These are phyloP conservation scores for Sminthurinus aureus DNA, from an alignment of 2,888 invertebrate genomes.

Conservation along the genomic window DNA sequence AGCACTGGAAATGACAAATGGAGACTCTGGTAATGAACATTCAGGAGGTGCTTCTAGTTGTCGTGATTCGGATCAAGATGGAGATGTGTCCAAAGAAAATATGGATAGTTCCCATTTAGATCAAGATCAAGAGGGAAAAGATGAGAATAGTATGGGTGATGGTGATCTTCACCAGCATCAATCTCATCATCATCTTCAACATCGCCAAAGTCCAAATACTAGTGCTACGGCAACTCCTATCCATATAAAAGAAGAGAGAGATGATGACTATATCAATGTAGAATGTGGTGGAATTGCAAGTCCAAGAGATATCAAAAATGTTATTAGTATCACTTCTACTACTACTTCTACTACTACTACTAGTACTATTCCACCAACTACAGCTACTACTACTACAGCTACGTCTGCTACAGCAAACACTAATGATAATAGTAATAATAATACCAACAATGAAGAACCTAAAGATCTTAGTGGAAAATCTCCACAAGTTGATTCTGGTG, in stretches of 20 bases:
- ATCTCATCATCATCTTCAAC: constrained; percentile 28
- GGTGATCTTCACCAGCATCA: constrained; percentile 39
- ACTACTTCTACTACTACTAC: background rate
- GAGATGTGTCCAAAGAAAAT: constrained; percentile 34
- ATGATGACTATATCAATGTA: constrained; percentile 54
- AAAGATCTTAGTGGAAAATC: constrained; percentile 56
- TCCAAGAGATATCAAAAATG: constrained; percentile 6
- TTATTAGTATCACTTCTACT: background rate
- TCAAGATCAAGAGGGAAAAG: constrained; percentile 50
- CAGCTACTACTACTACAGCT: no score
- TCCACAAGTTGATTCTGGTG: constrained; percentile 50
- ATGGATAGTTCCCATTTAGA: background rate
- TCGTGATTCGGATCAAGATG: constrained; percentile 45
- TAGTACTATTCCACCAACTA: no score
- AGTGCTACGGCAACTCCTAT: no score
- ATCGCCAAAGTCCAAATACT: no score
- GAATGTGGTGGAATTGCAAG: constrained; percentile 46
- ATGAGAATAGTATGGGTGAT: constrained; percentile 41
- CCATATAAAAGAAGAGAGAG: constrained; percentile 27
- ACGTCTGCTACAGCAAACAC: background rate
- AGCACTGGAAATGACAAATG: constrained; percentile 19
- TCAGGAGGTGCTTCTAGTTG: constrained; percentile 43
- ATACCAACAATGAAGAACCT: constrained; percentile 54
- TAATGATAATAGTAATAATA: background rate
- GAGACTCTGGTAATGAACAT: constrained; percentile 47